phyloP scores from a whole-genome alignment of 2,888 invertebrate species.

The Morpho helenor region DNA sequence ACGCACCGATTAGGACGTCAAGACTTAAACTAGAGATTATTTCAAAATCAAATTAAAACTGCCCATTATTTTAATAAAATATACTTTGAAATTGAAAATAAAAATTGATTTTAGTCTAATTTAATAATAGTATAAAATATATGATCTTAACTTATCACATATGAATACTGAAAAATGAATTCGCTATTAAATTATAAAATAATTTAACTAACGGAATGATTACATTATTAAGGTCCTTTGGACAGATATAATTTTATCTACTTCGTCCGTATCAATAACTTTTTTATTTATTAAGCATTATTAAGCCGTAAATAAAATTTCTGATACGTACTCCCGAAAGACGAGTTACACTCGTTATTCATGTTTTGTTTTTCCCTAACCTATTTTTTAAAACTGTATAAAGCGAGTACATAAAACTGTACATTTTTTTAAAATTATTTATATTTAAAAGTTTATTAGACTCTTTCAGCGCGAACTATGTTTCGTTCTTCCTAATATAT shows the following conservation, averaged over 20 bases:
- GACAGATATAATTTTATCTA: background rate
- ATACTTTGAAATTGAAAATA: no score
- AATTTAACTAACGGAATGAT: constrained; percentile 28
- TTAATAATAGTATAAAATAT: background rate
- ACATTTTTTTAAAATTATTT: no score
- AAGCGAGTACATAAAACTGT: no score
- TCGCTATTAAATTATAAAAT: constrained; percentile 7
- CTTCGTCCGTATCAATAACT: constrained; percentile 4
- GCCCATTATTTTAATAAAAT: no score
- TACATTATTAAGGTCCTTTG: constrained; percentile 13
- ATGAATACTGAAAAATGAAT: constrained; percentile 32
- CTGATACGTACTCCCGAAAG: background rate
- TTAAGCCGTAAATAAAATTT: background rate
- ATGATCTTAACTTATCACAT: constrained; percentile 30
- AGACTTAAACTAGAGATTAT: no score
- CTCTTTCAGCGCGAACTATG: no score
- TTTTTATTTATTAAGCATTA: background rate
- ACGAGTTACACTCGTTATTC: constrained; percentile 1
- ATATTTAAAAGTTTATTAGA: no score
- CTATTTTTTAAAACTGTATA: background rate
- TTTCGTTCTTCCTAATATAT: no score
- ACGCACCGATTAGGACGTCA: no score
- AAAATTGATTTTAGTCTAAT: no score
- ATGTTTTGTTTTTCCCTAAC: background rate
- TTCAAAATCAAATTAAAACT: no score